Evolutionary conservation across 2,888 invertebrate species (phyloP).

Genomic region (Drosophila ezoana): DNA sequence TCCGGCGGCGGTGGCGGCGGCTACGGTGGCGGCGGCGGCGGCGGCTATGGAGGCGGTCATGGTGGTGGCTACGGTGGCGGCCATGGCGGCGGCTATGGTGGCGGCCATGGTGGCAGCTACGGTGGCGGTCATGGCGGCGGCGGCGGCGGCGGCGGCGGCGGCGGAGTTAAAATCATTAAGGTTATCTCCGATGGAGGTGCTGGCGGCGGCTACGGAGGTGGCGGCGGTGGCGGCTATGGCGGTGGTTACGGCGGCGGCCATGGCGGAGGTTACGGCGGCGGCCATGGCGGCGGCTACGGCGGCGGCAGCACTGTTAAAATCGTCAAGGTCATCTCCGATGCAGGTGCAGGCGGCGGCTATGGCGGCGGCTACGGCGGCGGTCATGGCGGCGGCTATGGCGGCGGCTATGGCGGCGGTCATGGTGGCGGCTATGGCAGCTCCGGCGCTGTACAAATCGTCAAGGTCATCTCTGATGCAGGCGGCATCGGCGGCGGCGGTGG

Average conservation of each 20-base stretch:
- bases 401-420: slow-evolving; percentile 28
- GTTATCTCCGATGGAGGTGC: slow-evolving; percentile 40
- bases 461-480: slow-evolving; percentile 43
- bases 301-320: slow-evolving; percentile 35
- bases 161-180: slow-evolving; percentile 36
- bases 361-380: slow-evolving; percentile 35
- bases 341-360: slow-evolving; percentile 43
- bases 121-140: slow-evolving; percentile 23
- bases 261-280: slow-evolving; percentile 26
- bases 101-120: slow-evolving; percentile 15
- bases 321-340: slow-evolving; percentile 44
- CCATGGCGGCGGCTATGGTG: slow-evolving; percentile 1
- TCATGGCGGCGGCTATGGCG: slow-evolving; percentile 21
- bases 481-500: slow-evolving; percentile 29
- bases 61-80: slow-evolving; percentile 21
- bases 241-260: slow-evolving; percentile 45
- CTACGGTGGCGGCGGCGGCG: slow-evolving; percentile 40
- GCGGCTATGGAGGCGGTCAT: slow-evolving; percentile 13
- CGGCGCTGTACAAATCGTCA: slow-evolving; percentile 47
- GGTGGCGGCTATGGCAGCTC: slow-evolving; percentile 28
- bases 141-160: slow-evolving; percentile 26
- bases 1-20: slow-evolving; percentile 58
- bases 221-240: slow-evolving; percentile 30
- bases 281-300: slow-evolving; percentile 24
- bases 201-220: slow-evolving; percentile 15